Evolutionary conservation across 2,888 invertebrate species (phyloP), one percentile per base, ranked within the genome.

Genomic region (Melolontha melolontha): DNA sequence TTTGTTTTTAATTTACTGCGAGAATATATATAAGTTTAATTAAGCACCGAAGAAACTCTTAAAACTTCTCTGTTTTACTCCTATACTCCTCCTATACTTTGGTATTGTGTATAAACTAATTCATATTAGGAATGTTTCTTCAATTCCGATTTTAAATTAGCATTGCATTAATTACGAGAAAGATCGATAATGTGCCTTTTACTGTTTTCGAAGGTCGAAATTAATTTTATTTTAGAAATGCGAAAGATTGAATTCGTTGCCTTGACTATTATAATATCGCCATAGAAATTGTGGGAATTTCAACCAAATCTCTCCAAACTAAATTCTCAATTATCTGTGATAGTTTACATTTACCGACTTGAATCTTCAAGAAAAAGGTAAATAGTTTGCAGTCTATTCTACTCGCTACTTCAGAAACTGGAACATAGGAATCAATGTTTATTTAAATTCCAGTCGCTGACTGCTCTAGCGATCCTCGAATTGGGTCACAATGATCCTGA

Each of bases 1-100:
- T 76, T 76, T 75, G 73, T 72, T 73, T 75, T 75, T 75, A 75
- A 76, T 76, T 76, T 75, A 72, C 72, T 70, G 68, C 69, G 63
- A 62, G 67, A 34, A 34, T 34, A 72, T 72, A 73, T 71, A 72
- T 75, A 73, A 71, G 71, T 73, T 72, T 72, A 73, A 74, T 71
- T 68, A 72, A 72, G 47, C 55, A 66, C 62, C 6, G 10, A 64
- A 67, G 57, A 50, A 59, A 62, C 47, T 10, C 34, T 34, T n/a
- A 6, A 29, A 62, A 49, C 34, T 34, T 47, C 34, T 47, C 17
- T 42, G 10, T 62, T 34, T 17, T 12, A 16, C 34, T 34, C 29
- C 34, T 34, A 17, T 17, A 34, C 2, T n/a, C n/a, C n/a, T n/a
- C n/a, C 2, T 34, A 34, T 34, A 34, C 22, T 2, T 22, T 22